phyloP scores from a whole-genome alignment of 1,140 invertebrate species.

The Ceratosolen fusciceps region DNA sequence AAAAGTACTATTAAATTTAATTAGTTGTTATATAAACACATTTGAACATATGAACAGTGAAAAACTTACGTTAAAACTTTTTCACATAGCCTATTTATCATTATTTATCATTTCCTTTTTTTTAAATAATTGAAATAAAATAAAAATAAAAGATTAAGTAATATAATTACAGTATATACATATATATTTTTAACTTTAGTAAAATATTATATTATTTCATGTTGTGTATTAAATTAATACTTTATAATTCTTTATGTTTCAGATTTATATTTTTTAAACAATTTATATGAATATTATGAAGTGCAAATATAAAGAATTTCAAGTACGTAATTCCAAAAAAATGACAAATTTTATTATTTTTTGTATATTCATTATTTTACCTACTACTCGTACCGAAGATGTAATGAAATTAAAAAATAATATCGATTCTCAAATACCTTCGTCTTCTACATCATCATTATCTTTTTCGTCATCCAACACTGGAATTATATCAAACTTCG shows the following conservation, averaged over 20 bases:
- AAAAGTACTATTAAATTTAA: too few relatives aligned
- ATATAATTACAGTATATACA: not conserved
- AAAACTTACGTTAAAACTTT: too few relatives aligned
- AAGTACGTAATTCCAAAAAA: slow-evolving; percentile 2
- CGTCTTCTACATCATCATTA: slow-evolving; percentile 44
- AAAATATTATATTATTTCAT: not conserved
- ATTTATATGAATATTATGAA: not conserved
- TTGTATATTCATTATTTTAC: not conserved
- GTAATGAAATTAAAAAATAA: slow-evolving; percentile 24
- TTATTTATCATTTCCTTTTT: too few relatives aligned
- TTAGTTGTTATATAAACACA: too few relatives aligned
- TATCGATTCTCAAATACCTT: slow-evolving; percentile 34
- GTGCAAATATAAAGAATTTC: not conserved
- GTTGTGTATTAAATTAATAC: not conserved
- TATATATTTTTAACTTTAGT: not conserved
- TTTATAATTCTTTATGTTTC: not conserved
- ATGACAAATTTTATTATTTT: slow-evolving; percentile 7
- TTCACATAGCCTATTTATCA: too few relatives aligned
- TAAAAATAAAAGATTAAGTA: not conserved
- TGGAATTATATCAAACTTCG: slow-evolving; percentile 44
- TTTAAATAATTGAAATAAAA: too few relatives aligned
- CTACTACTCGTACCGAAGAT: slow-evolving; percentile 2
- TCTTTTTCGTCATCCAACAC: slow-evolving; percentile 46
- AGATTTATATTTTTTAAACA: not conserved
- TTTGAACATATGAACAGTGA: too few relatives aligned